A percentile compares a stretch with the other conserved stretches of the same genome.
phyloP scores from a whole-genome alignment of 2,113 vertebrate genomes.

The Acrocephalus arundinaceus region DNA sequence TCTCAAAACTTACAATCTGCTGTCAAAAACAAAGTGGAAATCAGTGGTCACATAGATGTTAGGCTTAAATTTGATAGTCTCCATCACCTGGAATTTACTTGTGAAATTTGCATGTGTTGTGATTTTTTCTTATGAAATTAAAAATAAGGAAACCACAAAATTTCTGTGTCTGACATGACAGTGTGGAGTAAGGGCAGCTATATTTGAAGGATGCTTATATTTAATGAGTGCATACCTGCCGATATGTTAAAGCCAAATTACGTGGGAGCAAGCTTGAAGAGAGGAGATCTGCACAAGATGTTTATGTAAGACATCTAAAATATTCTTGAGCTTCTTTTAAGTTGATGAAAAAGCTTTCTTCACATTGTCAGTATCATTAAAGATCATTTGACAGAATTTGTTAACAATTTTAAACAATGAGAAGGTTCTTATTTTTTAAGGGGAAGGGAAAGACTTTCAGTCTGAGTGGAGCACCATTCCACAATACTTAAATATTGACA shows the following conservation, averaged over 20 bases:
- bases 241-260: background rate
- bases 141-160: background rate
- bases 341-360: background rate
- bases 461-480: background rate
- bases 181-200: background rate
- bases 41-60: background rate
- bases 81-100: background rate
- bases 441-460: background rate
- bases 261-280: background rate
- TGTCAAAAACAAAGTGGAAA: background rate
- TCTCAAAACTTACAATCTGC: background rate
- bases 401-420: background rate
- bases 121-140: background rate
- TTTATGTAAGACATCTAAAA: background rate
- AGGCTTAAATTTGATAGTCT: background rate
- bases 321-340: background rate
- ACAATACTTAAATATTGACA: background rate
- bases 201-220: background rate
- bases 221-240: background rate
- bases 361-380: background rate
- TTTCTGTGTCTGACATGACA: background rate
- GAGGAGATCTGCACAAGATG: background rate
- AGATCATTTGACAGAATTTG: background rate
- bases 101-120: background rate
- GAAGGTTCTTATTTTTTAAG: background rate